Evolutionary conservation across 2,888 invertebrate species (phyloP).

Genomic region (Seladonia tumulorum): DNA sequence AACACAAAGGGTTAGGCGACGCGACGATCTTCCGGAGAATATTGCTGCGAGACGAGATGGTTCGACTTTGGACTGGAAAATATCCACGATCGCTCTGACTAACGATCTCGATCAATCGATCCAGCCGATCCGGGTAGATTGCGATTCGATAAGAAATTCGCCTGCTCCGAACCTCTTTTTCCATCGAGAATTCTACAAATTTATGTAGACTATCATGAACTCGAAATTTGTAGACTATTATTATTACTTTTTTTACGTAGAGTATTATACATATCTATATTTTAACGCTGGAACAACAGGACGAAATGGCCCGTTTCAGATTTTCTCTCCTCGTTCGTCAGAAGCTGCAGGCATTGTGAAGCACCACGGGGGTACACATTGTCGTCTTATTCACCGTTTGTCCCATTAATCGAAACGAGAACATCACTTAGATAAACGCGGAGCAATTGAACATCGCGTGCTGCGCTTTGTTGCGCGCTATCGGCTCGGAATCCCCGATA

Average conservation of each 20-base stretch:
- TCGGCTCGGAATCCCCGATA: conserved; percentile 11
- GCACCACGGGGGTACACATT: conserved; percentile 13
- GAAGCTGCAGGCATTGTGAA: not conserved
- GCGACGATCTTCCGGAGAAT: conserved; percentile 7
- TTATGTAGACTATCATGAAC: too few relatives aligned
- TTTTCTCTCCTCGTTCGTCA: too few relatives aligned
- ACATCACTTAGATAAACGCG: conserved; percentile 33
- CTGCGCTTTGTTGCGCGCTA: conserved; percentile 10
- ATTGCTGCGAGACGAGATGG: not conserved
- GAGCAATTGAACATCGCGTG: conserved; percentile 21
- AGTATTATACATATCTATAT: too few relatives aligned
- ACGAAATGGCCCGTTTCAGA: too few relatives aligned
- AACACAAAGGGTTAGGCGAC: not conserved
- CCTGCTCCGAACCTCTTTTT: too few relatives aligned
- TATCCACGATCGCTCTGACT: too few relatives aligned
- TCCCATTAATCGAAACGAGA: conserved; percentile 32
- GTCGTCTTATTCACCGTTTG: not conserved
- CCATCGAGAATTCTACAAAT: too few relatives aligned
- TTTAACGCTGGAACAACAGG: too few relatives aligned
- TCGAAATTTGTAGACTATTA: too few relatives aligned
- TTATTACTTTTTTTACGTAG: too few relatives aligned
- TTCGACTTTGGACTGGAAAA: too few relatives aligned
- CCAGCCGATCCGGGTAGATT: not conserved
- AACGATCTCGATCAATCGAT: not conserved
- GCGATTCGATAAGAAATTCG: too few relatives aligned